Base-by-base conservation (phyloP, 2,888 invertebrate species). In the Noctua comes region DNA sequence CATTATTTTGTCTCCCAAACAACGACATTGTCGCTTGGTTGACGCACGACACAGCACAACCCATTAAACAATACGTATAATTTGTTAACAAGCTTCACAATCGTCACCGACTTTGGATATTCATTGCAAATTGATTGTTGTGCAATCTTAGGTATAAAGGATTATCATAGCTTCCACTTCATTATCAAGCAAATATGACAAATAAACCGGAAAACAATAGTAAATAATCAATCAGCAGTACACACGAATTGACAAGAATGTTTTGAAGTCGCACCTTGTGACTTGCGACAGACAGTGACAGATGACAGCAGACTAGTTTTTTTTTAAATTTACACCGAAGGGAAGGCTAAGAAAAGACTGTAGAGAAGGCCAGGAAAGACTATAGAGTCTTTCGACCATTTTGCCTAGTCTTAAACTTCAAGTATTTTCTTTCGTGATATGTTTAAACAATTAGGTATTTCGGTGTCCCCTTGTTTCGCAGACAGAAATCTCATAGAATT, bases 41-140 rank as follows among this genome's bases (percentile, higher is more conserved):
- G 70, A 96, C 90, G 87, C 95, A 95, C 82, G 97, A 96, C 90
- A 94, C 94, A 82, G 93, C 94, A 93, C 97, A 96, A 94, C 97
- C 97, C 97, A 97, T 97, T 90, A 94, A 96, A 94, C 79, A 86
- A 88, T 76, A 83, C 89, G 86, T 83, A 72, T 73, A 76, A 76
- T 80, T 83, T 78, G 83, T 83, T 83, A 75, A 80, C 80, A 80
- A 81, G 77, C 82, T 88, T 83, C 80, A 80, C 84, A 84, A 86
- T 88, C 88, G 91, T 92, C 93, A 93, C 93, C 92, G 89, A 76
- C 76, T 83, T 77, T 73, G 86, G 40, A 84, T 72, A 85, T 85
- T 86, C 94, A 93, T 93, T 88, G 83, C 88, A 86, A 82, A 86
- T 77, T 48, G 11, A 76, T 69, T 82, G 36, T 79, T 69, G 31